A percentile compares a stretch with the other conserved stretches of the same genome.
Conservation (phyloP, 2,113 vertebrate species). For the Lamprologus lemairii region DNA sequence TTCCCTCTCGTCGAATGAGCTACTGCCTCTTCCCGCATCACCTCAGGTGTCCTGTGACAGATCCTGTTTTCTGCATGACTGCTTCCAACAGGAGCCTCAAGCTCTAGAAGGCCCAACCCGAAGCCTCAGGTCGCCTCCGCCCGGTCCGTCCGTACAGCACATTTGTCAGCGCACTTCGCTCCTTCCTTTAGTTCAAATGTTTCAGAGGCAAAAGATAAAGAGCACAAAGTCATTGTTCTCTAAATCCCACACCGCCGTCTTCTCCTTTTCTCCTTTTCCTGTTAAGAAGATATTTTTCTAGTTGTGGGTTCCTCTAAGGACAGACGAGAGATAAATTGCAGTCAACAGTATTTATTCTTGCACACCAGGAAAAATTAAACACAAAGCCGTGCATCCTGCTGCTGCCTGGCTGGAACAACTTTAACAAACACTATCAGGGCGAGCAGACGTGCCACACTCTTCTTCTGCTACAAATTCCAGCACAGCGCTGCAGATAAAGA, state of each 20-base stretch:
- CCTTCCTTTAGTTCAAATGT: neutral
- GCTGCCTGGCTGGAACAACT: neutral
- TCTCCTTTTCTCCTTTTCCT: neutral
- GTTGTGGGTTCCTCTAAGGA: neutral
- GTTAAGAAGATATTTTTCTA: neutral
- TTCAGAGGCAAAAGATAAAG: neutral
- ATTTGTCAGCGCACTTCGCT: neutral
- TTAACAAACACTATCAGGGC: neutral
- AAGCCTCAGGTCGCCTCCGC: neutral
- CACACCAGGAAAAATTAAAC: neutral
- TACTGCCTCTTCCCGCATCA: neutral
- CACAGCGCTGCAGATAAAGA: neutral
- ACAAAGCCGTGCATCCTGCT: neutral
- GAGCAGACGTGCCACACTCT: neutral
- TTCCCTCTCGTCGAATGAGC: conserved; percentile 1
- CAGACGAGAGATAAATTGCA: neutral
- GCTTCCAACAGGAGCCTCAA: neutral
- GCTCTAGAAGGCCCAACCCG: neutral
- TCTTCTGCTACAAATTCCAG: neutral
- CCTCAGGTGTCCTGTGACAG: conserved; percentile 30
- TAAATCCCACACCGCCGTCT: neutral
- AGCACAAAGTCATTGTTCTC: neutral
- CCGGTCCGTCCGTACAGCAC: neutral
- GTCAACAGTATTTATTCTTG: neutral
- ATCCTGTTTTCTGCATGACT: conserved; percentile 7